These are phyloP conservation scores for Hyles euphorbiae DNA, from an alignment of 1,140 invertebrate species.

Conservation along the genomic window DNA sequence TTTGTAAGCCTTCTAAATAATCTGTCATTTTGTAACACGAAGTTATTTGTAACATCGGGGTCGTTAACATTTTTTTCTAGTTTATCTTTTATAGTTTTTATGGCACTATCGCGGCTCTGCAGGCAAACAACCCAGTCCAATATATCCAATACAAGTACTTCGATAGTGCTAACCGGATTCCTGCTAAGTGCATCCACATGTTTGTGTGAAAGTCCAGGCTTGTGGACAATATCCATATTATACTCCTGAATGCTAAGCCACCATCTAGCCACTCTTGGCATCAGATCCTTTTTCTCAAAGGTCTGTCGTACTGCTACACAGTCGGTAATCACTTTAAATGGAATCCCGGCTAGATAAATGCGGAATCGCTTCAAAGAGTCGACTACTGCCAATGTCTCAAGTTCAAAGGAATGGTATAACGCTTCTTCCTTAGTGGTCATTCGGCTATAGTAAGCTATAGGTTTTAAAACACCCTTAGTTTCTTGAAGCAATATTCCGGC, in stretches of 20 bases:
- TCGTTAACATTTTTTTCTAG: constrained; percentile 10
- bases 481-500: no score
- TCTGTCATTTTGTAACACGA: constrained; percentile 21
- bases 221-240: constrained; percentile 38
- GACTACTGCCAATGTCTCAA: no score
- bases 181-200: constrained; percentile 11
- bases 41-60: constrained; percentile 23
- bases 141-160: constrained; percentile 21
- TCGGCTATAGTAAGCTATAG: no score
- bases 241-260: constrained; percentile 39
- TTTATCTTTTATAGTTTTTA: constrained; percentile 16
- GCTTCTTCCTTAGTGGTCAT: no score
- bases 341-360: no score
- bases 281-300: constrained; percentile 16
- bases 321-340: no score
- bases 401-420: no score
- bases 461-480: no score
- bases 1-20: constrained; percentile 30
- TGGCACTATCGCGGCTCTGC: constrained; percentile 28
- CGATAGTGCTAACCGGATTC: constrained; percentile 21
- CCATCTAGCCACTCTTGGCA: constrained; percentile 46
- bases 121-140: constrained; percentile 29
- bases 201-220: constrained; percentile 20
- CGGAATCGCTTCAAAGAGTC: no score
- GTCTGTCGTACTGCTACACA: no score